Conservation (phyloP, 2,888 invertebrate species). For the Drosophila algonquin region DNA sequence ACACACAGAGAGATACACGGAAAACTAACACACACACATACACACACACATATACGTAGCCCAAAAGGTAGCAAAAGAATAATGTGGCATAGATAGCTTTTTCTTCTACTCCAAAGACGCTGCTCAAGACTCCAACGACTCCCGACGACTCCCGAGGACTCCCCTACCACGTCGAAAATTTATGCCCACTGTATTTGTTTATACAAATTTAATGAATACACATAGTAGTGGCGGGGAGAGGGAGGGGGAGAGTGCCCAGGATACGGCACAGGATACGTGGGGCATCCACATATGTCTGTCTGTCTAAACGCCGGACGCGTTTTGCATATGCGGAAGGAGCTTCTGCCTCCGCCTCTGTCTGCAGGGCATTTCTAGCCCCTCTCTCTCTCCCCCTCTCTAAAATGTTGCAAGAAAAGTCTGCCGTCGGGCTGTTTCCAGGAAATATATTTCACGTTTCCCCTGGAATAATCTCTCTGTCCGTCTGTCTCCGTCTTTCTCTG, state of each 20-base stretch:
- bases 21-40: conserved; percentile 15
- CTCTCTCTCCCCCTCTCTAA: conserved; percentile 13
- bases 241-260: background rate
- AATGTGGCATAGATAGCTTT: conserved; percentile 53
- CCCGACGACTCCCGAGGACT: background rate
- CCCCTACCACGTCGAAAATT: conserved; percentile 59
- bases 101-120: background rate
- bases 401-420: conserved; percentile 18
- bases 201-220: conserved; percentile 83
- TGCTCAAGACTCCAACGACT: conserved; percentile 32
- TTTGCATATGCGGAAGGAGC: conserved; percentile 30
- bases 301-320: conserved; percentile 14
- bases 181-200: conserved; percentile 81
- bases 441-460: conserved; percentile 11
- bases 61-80: conserved; percentile 56
- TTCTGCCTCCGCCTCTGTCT: conserved; percentile 25
- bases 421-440: conserved; percentile 11
- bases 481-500: background rate
- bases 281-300: conserved; percentile 13
- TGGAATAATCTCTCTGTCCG: background rate
- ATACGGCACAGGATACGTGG: conserved; percentile 27
- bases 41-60: too few relatives aligned
- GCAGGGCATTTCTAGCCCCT: conserved; percentile 22
- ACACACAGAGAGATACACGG: conserved; percentile 16
- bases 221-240: conserved; percentile 39